phyloP scores from a whole-genome alignment of 2,888 invertebrate species.

The Drosophila peninsularis region DNA sequence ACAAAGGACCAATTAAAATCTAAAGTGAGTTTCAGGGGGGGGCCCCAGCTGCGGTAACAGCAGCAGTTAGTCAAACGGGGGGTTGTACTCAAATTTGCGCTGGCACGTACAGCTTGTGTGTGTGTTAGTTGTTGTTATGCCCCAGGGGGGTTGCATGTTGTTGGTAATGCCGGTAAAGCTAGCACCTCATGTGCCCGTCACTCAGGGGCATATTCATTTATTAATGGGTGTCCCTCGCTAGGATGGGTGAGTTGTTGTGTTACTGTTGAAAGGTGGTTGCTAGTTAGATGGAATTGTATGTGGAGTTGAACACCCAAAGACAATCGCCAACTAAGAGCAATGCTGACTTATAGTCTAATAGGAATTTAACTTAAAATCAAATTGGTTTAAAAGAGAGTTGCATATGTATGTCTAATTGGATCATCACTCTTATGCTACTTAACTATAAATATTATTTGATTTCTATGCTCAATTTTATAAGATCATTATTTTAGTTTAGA shows the following conservation, averaged over 20 bases:
- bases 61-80: constrained; percentile 28
- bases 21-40: constrained; percentile 58
- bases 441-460: background rate
- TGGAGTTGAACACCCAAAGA: background rate
- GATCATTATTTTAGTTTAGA: background rate
- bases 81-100: constrained; percentile 44
- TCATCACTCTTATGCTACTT: fast-evolving
- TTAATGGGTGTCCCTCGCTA: constrained; percentile 59
- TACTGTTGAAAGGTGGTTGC: constrained; percentile 65
- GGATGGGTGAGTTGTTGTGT: constrained; percentile 24
- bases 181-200: constrained; percentile 64
- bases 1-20: constrained; percentile 82
- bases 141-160: constrained; percentile 53
- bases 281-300: constrained; percentile 30
- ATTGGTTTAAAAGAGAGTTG: background rate
- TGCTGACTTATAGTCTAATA: background rate
- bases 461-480: background rate
- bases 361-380: background rate
- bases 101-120: constrained; percentile 55
- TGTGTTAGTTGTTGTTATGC: constrained; percentile 29
- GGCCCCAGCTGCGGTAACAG: constrained; percentile 52
- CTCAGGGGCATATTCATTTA: constrained; percentile 73
- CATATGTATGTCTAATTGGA: background rate
- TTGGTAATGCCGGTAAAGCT: constrained; percentile 57
- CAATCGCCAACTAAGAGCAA: constrained; percentile 14